These are phyloP conservation scores for Mustela erminea DNA, from an alignment of 2,797 vertebrate genomes.

Conservation along the genomic window DNA sequence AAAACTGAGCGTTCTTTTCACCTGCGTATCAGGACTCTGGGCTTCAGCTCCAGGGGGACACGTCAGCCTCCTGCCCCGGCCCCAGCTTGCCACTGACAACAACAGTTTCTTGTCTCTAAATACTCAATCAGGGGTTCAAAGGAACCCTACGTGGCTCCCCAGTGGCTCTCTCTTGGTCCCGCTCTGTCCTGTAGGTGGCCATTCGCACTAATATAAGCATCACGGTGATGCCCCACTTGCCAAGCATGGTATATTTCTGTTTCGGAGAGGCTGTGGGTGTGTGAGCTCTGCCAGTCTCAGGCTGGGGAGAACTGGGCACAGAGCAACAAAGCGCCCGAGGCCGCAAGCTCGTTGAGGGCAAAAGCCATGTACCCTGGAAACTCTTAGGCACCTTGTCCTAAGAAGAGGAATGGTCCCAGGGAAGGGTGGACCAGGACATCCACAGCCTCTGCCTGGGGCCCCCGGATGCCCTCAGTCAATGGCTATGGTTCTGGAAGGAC, in stretches of 20 bases:
- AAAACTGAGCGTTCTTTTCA: neutral
- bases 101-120: neutral
- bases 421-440: too few species aligned
- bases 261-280: neutral
- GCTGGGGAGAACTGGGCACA: neutral
- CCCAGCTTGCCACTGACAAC: neutral
- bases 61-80: neutral
- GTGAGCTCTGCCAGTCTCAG: neutral
- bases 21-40: neutral
- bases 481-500: neutral
- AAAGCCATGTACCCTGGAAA: neutral
- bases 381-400: neutral
- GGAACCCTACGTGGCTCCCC: neutral
- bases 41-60: neutral
- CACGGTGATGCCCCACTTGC: neutral
- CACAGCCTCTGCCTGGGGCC: neutral
- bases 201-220: neutral
- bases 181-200: fast-evolving
- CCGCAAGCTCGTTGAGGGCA: neutral
- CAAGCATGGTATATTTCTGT: fast-evolving
- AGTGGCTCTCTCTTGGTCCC: neutral
- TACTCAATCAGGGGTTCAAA: neutral
- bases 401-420: neutral
- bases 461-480: neutral
- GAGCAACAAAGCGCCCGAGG: neutral